phyloP scores from a whole-genome alignment of 2,888 invertebrate species.

The Lomographa bimaculata region DNA sequence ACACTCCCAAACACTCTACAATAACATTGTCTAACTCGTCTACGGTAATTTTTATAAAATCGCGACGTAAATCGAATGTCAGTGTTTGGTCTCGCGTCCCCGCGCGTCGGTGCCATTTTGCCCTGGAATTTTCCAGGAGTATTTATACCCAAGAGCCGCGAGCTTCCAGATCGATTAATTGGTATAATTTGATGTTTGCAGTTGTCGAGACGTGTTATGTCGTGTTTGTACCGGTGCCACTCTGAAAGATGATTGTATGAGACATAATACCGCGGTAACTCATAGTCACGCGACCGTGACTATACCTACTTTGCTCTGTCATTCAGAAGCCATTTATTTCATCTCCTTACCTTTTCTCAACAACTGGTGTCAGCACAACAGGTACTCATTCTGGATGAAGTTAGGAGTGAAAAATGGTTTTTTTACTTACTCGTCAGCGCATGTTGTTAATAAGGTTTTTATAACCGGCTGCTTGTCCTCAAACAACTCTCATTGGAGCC shows the following conservation, averaged over 20 bases:
- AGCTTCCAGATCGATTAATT: constrained; percentile 25
- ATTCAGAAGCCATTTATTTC: too few species aligned
- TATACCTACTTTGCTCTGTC: too few species aligned
- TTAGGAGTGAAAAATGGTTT: too few species aligned
- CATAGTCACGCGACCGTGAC: too few species aligned
- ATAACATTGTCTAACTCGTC: constrained; percentile 51
- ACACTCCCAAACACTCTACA: constrained; percentile 60
- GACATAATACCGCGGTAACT: too few species aligned
- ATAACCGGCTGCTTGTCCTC: too few species aligned
- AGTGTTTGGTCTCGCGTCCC: constrained; percentile 28
- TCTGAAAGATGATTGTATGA: constrained; percentile 1
- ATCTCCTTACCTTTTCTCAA: too few species aligned
- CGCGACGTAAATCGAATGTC: constrained; percentile 33
- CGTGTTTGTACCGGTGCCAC: constrained; percentile 2
- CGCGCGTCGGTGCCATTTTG: constrained; percentile 33
- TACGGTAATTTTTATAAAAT: constrained; percentile 32
- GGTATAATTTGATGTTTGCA: constrained; percentile 31
- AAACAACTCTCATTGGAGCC: too few species aligned
- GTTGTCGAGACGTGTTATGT: constrained; percentile 20
- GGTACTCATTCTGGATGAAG: too few species aligned
- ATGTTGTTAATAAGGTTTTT: too few species aligned
- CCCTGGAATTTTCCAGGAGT: constrained; percentile 47
- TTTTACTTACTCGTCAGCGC: too few species aligned
- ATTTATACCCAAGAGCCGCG: constrained; percentile 33
- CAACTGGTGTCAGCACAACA: too few species aligned